Conservation (phyloP, 2,113 vertebrate species). For the Petaurus breviceps region DNA sequence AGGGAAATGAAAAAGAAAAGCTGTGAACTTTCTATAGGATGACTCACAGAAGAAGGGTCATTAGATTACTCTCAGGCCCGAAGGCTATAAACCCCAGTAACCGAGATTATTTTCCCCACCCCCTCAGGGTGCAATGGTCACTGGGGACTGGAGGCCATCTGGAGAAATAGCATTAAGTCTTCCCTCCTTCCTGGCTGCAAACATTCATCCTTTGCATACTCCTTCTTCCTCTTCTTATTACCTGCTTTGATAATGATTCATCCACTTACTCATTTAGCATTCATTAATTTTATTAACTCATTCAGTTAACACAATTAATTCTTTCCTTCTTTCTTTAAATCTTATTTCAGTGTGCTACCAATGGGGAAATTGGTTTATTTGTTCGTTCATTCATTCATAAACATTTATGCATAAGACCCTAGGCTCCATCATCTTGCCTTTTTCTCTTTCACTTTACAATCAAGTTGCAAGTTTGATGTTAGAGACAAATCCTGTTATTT, state of each 20-base stretch:
- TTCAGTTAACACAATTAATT: too few relatives aligned
- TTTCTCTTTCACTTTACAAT: not conserved
- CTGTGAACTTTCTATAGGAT: constrained; percentile 29
- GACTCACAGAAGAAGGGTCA: constrained; percentile 19
- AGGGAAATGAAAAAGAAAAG: constrained; percentile 17
- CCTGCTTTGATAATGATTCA: not conserved
- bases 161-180: not conserved
- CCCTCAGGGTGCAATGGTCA: not conserved
- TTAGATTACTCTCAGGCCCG: constrained; percentile 15
- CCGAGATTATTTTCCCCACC: not conserved
- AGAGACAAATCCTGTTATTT: not conserved
- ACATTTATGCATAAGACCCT: too few relatives aligned
- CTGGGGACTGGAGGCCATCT: not conserved
- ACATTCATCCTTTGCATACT: not conserved
- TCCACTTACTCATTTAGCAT: not conserved
- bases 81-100: not conserved
- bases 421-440: not conserved
- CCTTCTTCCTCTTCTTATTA: not conserved
- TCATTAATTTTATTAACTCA: too few relatives aligned
- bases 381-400: too few relatives aligned
- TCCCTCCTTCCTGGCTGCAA: not conserved
- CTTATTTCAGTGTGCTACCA: too few relatives aligned
- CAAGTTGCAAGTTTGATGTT: not conserved
- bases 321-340: too few relatives aligned
- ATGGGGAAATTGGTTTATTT: too few relatives aligned